phyloP scores from a whole-genome alignment of 2,888 invertebrate genomes.

The Lycophotia porphyrea region DNA sequence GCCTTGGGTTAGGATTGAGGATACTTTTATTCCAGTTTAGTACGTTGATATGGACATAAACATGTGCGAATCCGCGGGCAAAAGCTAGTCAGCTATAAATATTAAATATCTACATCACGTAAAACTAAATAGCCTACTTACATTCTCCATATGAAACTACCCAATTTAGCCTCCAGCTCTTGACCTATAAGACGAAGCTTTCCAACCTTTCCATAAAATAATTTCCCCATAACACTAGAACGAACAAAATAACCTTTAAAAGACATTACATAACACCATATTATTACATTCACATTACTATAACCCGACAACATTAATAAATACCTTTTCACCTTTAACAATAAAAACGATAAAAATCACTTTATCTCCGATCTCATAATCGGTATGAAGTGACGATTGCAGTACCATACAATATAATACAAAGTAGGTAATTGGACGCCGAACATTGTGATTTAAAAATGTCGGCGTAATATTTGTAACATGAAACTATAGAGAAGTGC shows the following conservation, averaged over 20 bases:
- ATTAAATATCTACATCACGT: neutral
- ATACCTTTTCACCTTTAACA: slow-evolving; percentile 31
- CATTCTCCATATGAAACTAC: too few relatives aligned
- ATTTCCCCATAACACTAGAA: slow-evolving; percentile 12
- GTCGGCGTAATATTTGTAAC: slow-evolving; percentile 74
- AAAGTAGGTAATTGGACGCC: slow-evolving; percentile 51
- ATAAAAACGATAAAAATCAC: slow-evolving; percentile 62
- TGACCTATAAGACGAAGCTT: neutral
- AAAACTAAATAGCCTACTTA: neutral
- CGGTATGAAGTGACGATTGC: slow-evolving; percentile 63
- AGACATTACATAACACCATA: slow-evolving; percentile 13
- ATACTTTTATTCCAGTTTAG: neutral
- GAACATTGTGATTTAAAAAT: slow-evolving; percentile 57
- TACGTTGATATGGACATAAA: neutral
- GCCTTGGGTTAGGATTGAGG: neutral
- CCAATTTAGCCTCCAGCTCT: neutral
- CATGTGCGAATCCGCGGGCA: neutral
- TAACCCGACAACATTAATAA: slow-evolving; percentile 56
- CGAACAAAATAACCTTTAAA: slow-evolving; percentile 35
- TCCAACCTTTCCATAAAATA: slow-evolving; percentile 25
- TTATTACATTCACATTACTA: slow-evolving; percentile 56
- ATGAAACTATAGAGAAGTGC: slow-evolving; percentile 60
- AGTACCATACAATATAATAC: slow-evolving; percentile 49
- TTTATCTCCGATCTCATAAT: slow-evolving; percentile 62
- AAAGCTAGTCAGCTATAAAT: neutral